phyloP scores from a whole-genome alignment of 2,797 vertebrate species.

The Chelonia mydas region DNA sequence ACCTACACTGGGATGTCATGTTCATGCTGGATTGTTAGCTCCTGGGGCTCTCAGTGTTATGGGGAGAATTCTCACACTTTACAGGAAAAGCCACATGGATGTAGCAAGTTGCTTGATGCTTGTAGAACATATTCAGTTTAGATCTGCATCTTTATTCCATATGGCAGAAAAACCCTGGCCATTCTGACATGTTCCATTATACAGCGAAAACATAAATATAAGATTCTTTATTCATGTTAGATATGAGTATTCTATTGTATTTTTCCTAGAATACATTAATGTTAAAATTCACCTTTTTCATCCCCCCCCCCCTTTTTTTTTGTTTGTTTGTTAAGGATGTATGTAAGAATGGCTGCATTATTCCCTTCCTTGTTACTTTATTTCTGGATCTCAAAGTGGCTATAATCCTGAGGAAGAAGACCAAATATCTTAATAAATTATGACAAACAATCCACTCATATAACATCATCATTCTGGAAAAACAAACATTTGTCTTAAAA shows the following conservation, averaged over 20 bases:
- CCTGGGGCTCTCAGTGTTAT: accelerated
- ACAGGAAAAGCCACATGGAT: neutral
- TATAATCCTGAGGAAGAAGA: conserved; percentile 15
- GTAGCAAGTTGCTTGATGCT: neutral
- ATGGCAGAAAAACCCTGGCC: neutral
- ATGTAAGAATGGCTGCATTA: conserved; percentile 58
- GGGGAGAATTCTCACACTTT: neutral
- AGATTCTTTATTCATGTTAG: neutral
- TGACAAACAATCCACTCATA: conserved; percentile 32
- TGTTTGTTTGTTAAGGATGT: conserved; percentile 26
- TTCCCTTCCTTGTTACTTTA: conserved; percentile 25
- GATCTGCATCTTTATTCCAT: neutral
- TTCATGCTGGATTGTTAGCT: neutral
- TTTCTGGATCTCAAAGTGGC: conserved; percentile 41
- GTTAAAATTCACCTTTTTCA: neutral
- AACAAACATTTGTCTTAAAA: neutral
- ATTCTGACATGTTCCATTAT: neutral
- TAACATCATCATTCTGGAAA: conserved; percentile 49
- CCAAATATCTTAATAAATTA: conserved; percentile 26
- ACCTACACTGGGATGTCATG: accelerated
- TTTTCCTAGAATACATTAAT: neutral
- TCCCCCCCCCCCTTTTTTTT: neutral
- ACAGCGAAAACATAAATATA: neutral
- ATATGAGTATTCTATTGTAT: neutral
- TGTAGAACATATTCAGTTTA: neutral